These are phyloP conservation scores for Leptinotarsa tumamoca DNA, from an alignment of 2,888 invertebrate genomes.

Conservation along the genomic window DNA sequence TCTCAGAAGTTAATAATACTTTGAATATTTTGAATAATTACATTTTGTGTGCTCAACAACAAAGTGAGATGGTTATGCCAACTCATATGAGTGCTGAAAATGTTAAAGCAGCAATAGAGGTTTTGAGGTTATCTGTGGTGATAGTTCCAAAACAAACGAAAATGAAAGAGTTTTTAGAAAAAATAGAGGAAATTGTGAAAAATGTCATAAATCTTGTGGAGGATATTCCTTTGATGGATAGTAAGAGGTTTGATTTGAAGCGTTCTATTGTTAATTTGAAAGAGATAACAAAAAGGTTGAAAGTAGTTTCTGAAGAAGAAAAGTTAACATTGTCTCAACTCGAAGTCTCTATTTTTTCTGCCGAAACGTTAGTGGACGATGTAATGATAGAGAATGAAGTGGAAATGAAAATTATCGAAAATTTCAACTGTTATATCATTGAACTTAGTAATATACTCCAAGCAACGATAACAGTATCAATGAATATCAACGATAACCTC, in stretches of 20 bases:
- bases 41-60: conserved; percentile 42
- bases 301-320: conserved; percentile 37
- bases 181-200: conserved; percentile 62
- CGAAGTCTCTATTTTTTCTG: conserved; percentile 30
- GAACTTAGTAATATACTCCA: conserved; percentile 34
- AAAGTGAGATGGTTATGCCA: conserved; percentile 33
- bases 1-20: conserved; percentile 56
- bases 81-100: conserved; percentile 45
- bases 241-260: conserved; percentile 46
- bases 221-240: conserved; percentile 54
- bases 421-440: conserved; percentile 29
- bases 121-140: conserved; percentile 60
- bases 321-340: conserved; percentile 24
- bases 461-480: conserved; percentile 20
- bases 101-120: conserved; percentile 61
- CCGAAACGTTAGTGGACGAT: conserved; percentile 23
- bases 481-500: conserved; percentile 22
- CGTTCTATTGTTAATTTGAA: conserved; percentile 38
- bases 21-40: conserved; percentile 56
- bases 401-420: conserved; percentile 34
- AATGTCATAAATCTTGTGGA: conserved; percentile 64
- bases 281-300: conserved; percentile 34
- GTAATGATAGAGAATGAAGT: conserved; percentile 23
- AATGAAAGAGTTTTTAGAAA: conserved; percentile 60
- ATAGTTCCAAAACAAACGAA: conserved; percentile 57